Base-by-base conservation (phyloP, 2,888 invertebrate genomes). In the Euplagia quadripunctaria region DNA sequence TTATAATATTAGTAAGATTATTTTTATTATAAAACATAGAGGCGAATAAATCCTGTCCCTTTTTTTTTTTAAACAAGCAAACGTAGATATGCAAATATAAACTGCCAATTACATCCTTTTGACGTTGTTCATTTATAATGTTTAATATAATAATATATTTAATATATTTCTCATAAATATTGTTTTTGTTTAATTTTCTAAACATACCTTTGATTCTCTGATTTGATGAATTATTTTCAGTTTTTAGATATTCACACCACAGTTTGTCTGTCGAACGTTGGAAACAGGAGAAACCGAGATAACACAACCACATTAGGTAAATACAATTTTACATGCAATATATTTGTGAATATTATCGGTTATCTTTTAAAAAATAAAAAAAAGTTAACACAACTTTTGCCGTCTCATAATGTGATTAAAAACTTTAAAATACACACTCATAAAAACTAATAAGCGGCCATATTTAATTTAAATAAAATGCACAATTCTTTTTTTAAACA, bases 261-360 rank as follows among this genome's bases (percentile, higher is more conserved):
- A 31, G 16, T 66, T 9, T 16, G 49, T 49, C 6, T 16, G 49
- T 49, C 6, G 1, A 17, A 16, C 42, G 17, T 68, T n/a, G 58
- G 58, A 58, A 69, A 69, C 46, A 46, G 31, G 20, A 20, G 1
- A 61, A 61, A 69, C 61, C 69, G 61, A 61, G 69, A 69, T 69
- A 69, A 69, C 11, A 49, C 16, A 46, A 61, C 68, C 69, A 69
- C 69, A 61, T 14, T 61, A 14, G 7, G 61, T 12, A 41, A n/a
- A 16, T 61, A 16, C 16, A 68, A 46, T 61, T 69, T 20, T 42
- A 16, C 58, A 61, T 61, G 61, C 17, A 14, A 31, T n/a, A 55
- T n/a, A 55, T 61, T 61, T 31, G 31, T 31, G 0, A 46, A 9
- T 61, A 31, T 12, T 61, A 20, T 58, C 11, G 20, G 61, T 61